A percentile compares a stretch with the other conserved stretches of the same genome.
Conservation (phyloP, 2,888 invertebrate species). For the Polydesmus complanatus region DNA sequence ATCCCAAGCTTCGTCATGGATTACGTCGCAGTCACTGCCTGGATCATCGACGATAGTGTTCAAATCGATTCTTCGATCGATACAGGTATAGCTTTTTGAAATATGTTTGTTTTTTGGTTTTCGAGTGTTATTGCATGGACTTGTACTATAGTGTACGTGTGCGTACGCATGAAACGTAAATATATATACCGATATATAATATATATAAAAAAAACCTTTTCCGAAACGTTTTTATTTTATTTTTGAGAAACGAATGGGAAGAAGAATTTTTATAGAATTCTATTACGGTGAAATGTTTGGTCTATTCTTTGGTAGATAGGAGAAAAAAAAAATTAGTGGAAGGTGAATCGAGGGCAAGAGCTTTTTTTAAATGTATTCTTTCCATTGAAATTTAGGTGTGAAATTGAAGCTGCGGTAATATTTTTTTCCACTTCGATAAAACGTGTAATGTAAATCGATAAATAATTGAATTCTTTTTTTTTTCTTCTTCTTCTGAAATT, state of each 20-base stretch:
- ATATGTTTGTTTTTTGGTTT: not conserved
- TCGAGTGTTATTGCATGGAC: not conserved
- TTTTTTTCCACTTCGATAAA: not conserved
- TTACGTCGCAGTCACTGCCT: constrained; percentile 23
- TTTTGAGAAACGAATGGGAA: no score
- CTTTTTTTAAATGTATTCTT: not conserved
- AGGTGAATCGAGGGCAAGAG: not conserved
- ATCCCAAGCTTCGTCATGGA: constrained; percentile 25
- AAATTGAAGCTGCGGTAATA: not conserved
- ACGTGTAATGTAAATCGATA: not conserved
- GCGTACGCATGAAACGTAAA: no score
- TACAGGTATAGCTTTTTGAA: constrained; percentile 11
- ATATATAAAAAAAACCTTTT: no score
- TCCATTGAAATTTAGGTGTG: no score
- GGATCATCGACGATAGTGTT: constrained; percentile 18
- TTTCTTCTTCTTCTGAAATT: no score
- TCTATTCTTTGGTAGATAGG: no score
- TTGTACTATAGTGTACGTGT: not conserved
- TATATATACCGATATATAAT: no score
- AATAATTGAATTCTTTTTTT: not conserved
- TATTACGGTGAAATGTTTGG: not conserved
- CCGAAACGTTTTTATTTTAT: no score
- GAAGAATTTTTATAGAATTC: not conserved
- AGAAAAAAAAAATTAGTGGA: not conserved
- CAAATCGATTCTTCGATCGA: constrained; percentile 14